Evolutionary conservation across 2,888 invertebrate genomes (phyloP).

Genomic region (Osedax frankpressi): DNA sequence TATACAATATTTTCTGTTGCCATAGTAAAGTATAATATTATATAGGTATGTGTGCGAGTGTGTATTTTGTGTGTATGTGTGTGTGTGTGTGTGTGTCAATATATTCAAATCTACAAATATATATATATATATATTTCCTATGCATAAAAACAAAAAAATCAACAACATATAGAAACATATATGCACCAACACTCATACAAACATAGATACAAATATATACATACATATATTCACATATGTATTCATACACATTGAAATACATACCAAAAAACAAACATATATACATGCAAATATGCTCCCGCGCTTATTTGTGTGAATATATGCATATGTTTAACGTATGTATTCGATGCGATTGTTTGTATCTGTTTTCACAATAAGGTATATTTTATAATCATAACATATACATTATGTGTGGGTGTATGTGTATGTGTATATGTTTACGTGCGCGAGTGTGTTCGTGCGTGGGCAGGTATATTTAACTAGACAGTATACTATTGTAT

Average conservation of each 20-base stretch:
- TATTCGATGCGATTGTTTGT: background rate
- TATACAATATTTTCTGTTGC: background rate
- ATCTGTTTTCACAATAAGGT: background rate
- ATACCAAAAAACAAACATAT: background rate
- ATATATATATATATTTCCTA: background rate
- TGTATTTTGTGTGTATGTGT: too few species aligned
- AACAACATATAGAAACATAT: background rate
- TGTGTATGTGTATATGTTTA: background rate
- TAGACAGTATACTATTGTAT: background rate
- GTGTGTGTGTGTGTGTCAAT: background rate
- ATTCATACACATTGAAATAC: background rate
- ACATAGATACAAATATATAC: background rate
- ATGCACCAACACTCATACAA: background rate
- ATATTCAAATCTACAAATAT: background rate
- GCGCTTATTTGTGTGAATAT: background rate
- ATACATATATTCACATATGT: background rate
- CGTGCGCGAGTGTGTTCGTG: slow-evolving; percentile 4
- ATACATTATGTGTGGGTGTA: background rate
- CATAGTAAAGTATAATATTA: background rate
- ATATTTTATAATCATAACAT: too few species aligned
- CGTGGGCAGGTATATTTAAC: background rate
- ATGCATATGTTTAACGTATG: background rate
- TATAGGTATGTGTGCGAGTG: too few species aligned
- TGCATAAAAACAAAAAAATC: background rate
- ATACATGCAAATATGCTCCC: background rate